Percentiles rank a stretch among this genome's conserved stretches.
These are phyloP conservation scores for Tetramorium simillimum DNA, from an alignment of 1,140 invertebrate genomes.

Conservation along the genomic window DNA sequence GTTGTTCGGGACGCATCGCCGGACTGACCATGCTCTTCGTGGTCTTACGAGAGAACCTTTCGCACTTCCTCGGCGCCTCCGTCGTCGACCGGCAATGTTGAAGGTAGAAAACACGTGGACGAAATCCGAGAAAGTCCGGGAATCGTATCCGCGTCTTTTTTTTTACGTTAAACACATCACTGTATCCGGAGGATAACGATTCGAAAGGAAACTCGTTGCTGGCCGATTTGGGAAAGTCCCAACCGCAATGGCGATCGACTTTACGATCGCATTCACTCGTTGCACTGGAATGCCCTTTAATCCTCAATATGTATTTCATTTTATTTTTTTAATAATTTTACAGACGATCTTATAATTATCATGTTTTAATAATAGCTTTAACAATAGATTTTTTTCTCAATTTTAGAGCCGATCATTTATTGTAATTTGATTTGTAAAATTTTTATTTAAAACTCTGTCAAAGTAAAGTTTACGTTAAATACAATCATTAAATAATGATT, in stretches of 20 bases:
- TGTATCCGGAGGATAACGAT: conserved; percentile 14
- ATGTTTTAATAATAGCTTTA: neutral
- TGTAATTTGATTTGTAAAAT: neutral
- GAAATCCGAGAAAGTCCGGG: conserved; percentile 38
- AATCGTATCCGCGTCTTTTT: conserved; percentile 22
- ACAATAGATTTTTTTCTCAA: neutral
- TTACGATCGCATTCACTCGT: neutral
- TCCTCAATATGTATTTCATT: neutral
- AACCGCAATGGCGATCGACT: neutral
- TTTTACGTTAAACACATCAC: conserved; percentile 7
- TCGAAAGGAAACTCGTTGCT: conserved; percentile 8
- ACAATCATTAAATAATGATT: neutral
- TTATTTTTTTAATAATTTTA: neutral
- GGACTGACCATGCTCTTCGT: conserved; percentile 56
- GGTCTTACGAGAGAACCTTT: neutral
- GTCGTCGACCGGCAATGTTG: neutral
- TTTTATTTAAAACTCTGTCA: neutral
- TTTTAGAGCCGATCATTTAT: neutral
- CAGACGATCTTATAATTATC: neutral
- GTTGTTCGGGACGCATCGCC: conserved; percentile 63
- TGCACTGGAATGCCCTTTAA: neutral
- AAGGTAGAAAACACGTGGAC: conserved; percentile 24
- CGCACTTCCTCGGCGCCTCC: neutral
- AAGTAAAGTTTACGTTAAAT: neutral
- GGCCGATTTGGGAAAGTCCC: conserved; percentile 40